Base-by-base conservation (phyloP, 2,888 invertebrate genomes). In the Electrophaes corylata region DNA sequence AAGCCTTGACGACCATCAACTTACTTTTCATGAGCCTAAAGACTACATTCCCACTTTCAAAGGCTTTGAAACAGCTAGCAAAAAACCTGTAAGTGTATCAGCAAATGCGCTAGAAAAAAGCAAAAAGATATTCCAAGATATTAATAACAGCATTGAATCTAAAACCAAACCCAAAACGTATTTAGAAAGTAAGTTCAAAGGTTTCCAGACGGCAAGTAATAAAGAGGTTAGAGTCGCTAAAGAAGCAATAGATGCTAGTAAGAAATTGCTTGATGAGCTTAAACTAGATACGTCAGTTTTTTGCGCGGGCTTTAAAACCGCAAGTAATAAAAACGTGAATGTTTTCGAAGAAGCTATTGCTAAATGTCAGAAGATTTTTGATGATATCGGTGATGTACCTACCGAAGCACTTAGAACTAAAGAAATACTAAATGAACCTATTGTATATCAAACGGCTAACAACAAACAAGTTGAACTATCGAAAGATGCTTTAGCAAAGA, bases 21-120 rank as follows among this genome's bases (percentile, higher is more conserved):
- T 14, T n/a, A 31, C 14, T 46, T 23, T 4, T 6, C 4, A 37
- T 23, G 18, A 20, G 0, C 46, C 43, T 44, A 61, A 33, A 12
- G 10, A 20, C 11, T 3, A 35, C 10, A 53, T 23, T 44, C 18
- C 2, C 2, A 31, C 23, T 19, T 76, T 67, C 47, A 39, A 66
- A 35, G 86, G 83, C 11, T 90, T 91, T 67, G 71, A 76, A 67
- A 84, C 84, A n/a, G 89, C 86, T 19, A 83, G 74, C 58, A 86
- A 87, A 43, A 86, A 84, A 66, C 57, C 66, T 10, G 76, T 90
- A 14, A 60, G 61, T 20, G 68, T 88, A 50, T 83, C 85, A 8
- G 68, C 72, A 41, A 52, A 70, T 48, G 76, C 82, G 14, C 48
- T 78, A 6, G 51, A 62, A 3, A 79, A 64, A 67, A 76, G 75